These are phyloP conservation scores for Plemyria rubiginata DNA, from an alignment of 2,888 invertebrate species.

Conservation along the genomic window DNA sequence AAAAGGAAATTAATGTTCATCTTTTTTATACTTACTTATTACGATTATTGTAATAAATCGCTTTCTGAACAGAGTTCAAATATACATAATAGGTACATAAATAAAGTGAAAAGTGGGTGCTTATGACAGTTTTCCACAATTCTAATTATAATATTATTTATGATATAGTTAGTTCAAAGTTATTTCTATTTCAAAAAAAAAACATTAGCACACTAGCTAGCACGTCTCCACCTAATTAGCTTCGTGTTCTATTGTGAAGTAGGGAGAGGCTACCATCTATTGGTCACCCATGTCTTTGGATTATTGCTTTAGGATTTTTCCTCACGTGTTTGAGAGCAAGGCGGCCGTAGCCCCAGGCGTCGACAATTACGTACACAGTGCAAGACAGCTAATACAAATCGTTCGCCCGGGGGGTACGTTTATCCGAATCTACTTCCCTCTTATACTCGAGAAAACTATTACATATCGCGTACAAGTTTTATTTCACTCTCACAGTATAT, in stretches of 20 bases:
- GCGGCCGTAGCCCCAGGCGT: constrained; percentile 74
- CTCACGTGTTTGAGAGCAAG: constrained; percentile 70
- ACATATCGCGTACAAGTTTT: constrained; percentile 50
- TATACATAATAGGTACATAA: too few relatives aligned
- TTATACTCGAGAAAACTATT: constrained; percentile 68
- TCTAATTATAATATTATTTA: too few relatives aligned
- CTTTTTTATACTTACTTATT: too few relatives aligned
- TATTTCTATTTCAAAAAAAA: too few relatives aligned
- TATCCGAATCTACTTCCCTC: constrained; percentile 64
- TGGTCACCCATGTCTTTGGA: constrained; percentile 44
- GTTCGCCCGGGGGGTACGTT: constrained; percentile 77
- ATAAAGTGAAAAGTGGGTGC: too few relatives aligned
- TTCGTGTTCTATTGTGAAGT: constrained; percentile 21
- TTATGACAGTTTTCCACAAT: too few relatives aligned
- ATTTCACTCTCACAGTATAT: constrained; percentile 31
- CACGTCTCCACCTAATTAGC: not conserved
- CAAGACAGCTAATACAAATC: constrained; percentile 84
- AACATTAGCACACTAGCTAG: not conserved
- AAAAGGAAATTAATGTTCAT: constrained; percentile 11
- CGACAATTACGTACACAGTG: constrained; percentile 81
- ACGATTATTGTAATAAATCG: too few relatives aligned
- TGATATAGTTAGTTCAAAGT: too few relatives aligned
- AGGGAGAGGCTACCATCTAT: constrained; percentile 56
- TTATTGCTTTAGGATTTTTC: constrained; percentile 67
- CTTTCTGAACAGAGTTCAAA: too few relatives aligned